Percentiles rank a stretch among this genome's conserved stretches.
Conservation (phyloP, 2,888 invertebrate genomes). For the Helleia helle region DNA sequence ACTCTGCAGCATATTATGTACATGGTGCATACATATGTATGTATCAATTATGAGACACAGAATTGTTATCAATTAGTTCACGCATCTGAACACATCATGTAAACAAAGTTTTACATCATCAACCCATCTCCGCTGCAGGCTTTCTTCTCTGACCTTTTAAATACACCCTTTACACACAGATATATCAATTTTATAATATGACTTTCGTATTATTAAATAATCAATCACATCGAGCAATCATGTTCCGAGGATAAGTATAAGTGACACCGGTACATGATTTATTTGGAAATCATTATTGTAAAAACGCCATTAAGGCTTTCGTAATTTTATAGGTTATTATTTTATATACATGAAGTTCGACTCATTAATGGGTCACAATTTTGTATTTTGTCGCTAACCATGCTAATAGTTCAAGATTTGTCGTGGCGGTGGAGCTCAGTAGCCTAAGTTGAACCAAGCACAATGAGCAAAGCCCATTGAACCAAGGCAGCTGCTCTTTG, state of each 20-base stretch:
- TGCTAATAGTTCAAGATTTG: no score
- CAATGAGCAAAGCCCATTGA: no score
- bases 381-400: no score
- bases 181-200: conserved; percentile 7
- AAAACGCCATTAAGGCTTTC: neutral
- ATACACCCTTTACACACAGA: conserved; percentile 25
- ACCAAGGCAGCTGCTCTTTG: no score
- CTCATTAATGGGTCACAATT: no score
- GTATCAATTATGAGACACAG: no score
- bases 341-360: conserved; percentile 1
- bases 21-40: no score
- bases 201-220: conserved; percentile 9
- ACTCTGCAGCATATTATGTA: no score
- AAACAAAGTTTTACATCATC: conserved; percentile 26
- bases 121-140: conserved; percentile 17
- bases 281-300: conserved; percentile 1
- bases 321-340: neutral
- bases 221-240: conserved; percentile 7
- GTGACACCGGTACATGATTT: conserved; percentile 2
- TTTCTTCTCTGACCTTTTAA: conserved; percentile 61
- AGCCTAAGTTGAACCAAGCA: no score
- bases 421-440: no score
- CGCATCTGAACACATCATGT: conserved; percentile 14
- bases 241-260: conserved; percentile 1
- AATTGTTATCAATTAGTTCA: neutral